Conservation (phyloP, 2,797 vertebrate species). For the Cephalopachus bancanus region DNA sequence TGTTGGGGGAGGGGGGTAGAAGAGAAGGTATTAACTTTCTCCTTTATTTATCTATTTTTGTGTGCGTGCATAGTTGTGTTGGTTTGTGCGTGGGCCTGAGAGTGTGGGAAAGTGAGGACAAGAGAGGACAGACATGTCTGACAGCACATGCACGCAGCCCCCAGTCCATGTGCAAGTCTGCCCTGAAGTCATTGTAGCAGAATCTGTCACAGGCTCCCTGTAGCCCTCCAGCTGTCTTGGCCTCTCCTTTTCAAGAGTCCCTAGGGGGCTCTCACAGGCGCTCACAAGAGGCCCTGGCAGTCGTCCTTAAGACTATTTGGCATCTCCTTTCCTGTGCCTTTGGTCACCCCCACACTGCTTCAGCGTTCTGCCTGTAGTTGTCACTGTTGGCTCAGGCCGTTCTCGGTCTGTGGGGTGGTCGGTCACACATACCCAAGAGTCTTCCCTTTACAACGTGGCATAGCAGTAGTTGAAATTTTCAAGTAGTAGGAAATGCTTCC, state of each 20-base stretch:
- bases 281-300: neutral
- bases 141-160: accelerated
- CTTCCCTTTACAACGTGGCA: too few species aligned
- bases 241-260: neutral
- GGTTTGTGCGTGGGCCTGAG: too few species aligned
- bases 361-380: neutral
- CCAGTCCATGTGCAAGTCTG: accelerated
- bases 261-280: too few species aligned
- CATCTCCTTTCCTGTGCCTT: neutral
- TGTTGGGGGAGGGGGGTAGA: neutral
- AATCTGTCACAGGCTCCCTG: neutral
- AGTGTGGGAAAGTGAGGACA: accelerated
- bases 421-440: accelerated
- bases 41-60: neutral
- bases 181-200: neutral
- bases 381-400: accelerated
- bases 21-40: neutral
- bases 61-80: accelerated
- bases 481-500: neutral
- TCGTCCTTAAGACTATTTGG: accelerated
- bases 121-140: neutral
- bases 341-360: too few species aligned
- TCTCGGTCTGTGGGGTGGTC: accelerated
- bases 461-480: neutral
- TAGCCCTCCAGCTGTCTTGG: neutral